Evolutionary conservation across 2,888 invertebrate species (phyloP).

Genomic region (Serrognathus titanus): DNA sequence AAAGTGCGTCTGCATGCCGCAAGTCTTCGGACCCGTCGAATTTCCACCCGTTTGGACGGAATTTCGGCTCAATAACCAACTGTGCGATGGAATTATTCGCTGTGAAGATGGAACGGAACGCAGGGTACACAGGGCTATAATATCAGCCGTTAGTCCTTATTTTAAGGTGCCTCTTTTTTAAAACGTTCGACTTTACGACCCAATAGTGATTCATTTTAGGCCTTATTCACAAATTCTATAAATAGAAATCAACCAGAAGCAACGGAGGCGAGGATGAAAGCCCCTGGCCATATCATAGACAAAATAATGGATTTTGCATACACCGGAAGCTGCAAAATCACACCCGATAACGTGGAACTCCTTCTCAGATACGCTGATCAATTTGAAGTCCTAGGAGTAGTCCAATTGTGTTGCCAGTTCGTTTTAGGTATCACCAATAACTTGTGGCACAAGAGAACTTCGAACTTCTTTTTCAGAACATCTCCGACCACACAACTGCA

Average conservation of each 20-base stretch:
- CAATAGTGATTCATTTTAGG: slow-evolving; percentile 39
- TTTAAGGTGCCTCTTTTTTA: slow-evolving; percentile 49
- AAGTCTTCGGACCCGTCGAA: slow-evolving; percentile 58
- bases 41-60: slow-evolving; percentile 68
- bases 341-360: slow-evolving; percentile 64
- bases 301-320: slow-evolving; percentile 73
- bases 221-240: slow-evolving; percentile 66
- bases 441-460: background rate
- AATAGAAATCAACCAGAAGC: slow-evolving; percentile 60
- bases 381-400: slow-evolving; percentile 69
- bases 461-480: slow-evolving; percentile 45
- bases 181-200: background rate
- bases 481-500: slow-evolving; percentile 64
- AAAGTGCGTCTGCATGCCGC: slow-evolving; percentile 61
- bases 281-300: slow-evolving; percentile 59
- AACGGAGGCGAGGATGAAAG: slow-evolving; percentile 59
- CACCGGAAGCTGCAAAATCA: slow-evolving; percentile 64
- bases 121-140: slow-evolving; percentile 65
- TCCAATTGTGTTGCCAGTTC: slow-evolving; percentile 67
- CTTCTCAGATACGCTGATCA: slow-evolving; percentile 69
- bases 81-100: slow-evolving; percentile 68
- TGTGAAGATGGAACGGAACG: slow-evolving; percentile 62
- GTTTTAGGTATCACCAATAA: slow-evolving; percentile 46
- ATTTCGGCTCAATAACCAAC: slow-evolving; percentile 60
- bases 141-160: slow-evolving; percentile 71